phyloP scores from a whole-genome alignment of 2,113 vertebrate species.

The Pseudopipra pipra region DNA sequence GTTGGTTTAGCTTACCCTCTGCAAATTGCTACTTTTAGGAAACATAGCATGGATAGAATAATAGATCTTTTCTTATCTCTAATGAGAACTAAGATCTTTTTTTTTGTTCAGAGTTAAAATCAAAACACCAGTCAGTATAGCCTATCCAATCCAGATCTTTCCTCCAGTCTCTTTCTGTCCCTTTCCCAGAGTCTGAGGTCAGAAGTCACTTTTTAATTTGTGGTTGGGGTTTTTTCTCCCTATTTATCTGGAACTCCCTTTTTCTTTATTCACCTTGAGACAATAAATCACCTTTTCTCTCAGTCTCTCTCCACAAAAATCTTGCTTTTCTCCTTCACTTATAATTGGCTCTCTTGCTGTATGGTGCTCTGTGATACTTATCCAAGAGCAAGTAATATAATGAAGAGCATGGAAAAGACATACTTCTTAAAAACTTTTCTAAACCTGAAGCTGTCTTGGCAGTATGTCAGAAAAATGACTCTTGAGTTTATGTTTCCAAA shows the following conservation, averaged over 20 bases:
- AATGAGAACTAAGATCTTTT: background rate
- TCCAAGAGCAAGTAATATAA: background rate
- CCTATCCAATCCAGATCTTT: background rate
- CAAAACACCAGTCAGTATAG: background rate
- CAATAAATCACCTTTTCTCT: slow-evolving; percentile 11
- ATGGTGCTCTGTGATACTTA: background rate
- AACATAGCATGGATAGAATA: background rate
- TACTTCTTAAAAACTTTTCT: slow-evolving; percentile 7
- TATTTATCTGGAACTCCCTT: background rate
- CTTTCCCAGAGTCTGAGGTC: background rate
- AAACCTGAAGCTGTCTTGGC: background rate
- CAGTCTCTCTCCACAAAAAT: background rate
- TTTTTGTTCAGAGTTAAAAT: background rate
- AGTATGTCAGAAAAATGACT: background rate
- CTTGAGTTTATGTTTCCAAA: background rate
- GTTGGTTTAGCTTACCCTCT: background rate
- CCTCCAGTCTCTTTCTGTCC: background rate
- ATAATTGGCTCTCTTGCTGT: slow-evolving; percentile 10
- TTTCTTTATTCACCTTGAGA: slow-evolving; percentile 21
- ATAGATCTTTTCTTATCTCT: slow-evolving; percentile 3
- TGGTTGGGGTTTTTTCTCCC: background rate
- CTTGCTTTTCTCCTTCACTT: slow-evolving; percentile 36
- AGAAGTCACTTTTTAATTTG: slow-evolving; percentile 21
- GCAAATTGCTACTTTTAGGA: background rate
- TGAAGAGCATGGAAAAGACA: background rate